phyloP scores from a whole-genome alignment of 2,113 vertebrate species.

The Pteropus alecto region DNA sequence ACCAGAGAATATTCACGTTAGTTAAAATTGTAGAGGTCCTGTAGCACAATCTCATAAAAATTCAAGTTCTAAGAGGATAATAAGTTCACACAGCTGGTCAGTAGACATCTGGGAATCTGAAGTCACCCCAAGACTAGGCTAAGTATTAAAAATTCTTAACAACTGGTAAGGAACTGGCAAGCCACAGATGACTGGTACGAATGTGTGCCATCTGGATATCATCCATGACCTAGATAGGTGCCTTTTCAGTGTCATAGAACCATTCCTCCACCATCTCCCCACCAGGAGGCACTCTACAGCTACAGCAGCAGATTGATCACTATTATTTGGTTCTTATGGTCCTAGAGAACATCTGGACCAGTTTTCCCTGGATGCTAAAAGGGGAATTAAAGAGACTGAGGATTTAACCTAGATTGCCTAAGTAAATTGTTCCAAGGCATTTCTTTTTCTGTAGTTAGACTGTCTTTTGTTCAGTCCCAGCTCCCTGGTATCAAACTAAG shows the following conservation, averaged over 20 bases:
- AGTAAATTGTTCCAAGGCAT: not conserved
- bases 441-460: not conserved
- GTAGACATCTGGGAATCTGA: not conserved
- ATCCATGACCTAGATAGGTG: not conserved
- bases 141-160: not conserved
- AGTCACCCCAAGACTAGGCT: not conserved
- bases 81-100: not conserved
- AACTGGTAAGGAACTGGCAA: not conserved
- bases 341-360: not conserved
- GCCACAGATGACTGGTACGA: not conserved
- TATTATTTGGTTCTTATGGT: not conserved
- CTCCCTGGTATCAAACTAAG: not conserved
- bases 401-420: not conserved
- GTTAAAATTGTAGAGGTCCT: not conserved
- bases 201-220: not conserved
- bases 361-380: not conserved
- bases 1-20: not conserved
- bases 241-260: not conserved
- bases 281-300: not conserved
- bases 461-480: not conserved
- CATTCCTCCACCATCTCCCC: accelerated
- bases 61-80: not conserved
- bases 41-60: not conserved
- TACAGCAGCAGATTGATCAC: not conserved
- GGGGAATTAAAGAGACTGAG: not conserved